These are phyloP conservation scores for Heteropelma amictum DNA, from an alignment of 2,888 invertebrate species.

Conservation along the genomic window DNA sequence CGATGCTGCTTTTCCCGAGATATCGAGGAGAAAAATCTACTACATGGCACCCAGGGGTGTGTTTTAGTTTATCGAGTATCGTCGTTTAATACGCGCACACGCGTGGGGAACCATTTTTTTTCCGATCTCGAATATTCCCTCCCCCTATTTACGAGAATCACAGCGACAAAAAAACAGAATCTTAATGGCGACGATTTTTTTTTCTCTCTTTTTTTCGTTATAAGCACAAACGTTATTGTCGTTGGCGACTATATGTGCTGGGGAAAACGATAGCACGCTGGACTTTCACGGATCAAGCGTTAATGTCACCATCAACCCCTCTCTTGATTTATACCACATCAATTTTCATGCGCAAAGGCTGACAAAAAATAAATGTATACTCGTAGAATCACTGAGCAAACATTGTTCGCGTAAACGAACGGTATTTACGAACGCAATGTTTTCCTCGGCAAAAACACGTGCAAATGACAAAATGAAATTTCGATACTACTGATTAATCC, in stretches of 20 bases:
- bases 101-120: slow-evolving; percentile 33
- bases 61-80: slow-evolving; percentile 76
- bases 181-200: slow-evolving; percentile 76
- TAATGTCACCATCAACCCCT: slow-evolving; percentile 48
- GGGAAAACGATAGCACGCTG: slow-evolving; percentile 20
- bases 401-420: too few species aligned
- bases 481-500: too few species aligned
- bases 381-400: slow-evolving; percentile 57
- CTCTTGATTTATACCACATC: slow-evolving; percentile 6
- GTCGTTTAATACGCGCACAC: slow-evolving; percentile 64
- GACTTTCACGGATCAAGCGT: slow-evolving; percentile 42
- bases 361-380: slow-evolving; percentile 57
- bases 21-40: slow-evolving; percentile 40
- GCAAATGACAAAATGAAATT: too few species aligned
- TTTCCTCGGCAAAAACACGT: too few species aligned
- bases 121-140: slow-evolving; percentile 25
- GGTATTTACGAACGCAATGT: too few species aligned
- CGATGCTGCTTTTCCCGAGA: slow-evolving; percentile 36
- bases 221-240: slow-evolving; percentile 11
- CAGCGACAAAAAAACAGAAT: slow-evolving; percentile 52
- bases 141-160: slow-evolving; percentile 61
- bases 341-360: slow-evolving; percentile 25
- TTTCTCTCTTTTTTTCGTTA: slow-evolving; percentile 59
- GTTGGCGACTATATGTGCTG: slow-evolving; percentile 20
- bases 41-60: slow-evolving; percentile 61